Evolutionary conservation across 2,888 invertebrate genomes (phyloP).

Genomic region (Morpho deidamia): DNA sequence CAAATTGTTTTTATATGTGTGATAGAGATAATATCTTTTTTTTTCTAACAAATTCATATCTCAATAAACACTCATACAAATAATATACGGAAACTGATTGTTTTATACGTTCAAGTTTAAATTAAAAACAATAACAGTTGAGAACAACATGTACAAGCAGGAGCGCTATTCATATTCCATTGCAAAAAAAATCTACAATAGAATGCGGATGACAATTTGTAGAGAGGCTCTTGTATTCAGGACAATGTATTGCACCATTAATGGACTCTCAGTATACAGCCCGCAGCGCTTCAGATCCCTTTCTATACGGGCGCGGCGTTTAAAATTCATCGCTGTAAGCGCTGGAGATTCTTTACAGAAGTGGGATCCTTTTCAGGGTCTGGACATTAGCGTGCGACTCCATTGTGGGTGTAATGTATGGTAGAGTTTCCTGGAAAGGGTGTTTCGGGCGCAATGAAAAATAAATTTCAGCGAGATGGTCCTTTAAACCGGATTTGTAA

Average conservation of each 20-base stretch:
- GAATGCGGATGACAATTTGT: constrained; percentile 7
- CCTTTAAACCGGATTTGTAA: background rate
- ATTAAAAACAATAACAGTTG: background rate
- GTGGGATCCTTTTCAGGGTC: background rate
- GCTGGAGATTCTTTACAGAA: background rate
- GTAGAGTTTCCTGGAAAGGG: background rate
- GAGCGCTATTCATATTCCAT: background rate
- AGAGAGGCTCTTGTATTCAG: constrained; percentile 7
- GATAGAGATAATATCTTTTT: too few species aligned
- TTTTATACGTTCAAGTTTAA: background rate
- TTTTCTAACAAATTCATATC: too few species aligned
- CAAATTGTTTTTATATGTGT: too few species aligned
- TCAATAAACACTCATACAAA: too few species aligned
- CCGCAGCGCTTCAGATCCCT: background rate
- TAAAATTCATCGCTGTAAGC: constrained; percentile 4
- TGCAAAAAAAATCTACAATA: background rate
- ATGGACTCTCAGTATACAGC: constrained; percentile 8
- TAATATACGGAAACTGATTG: too few species aligned
- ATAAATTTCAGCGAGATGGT: background rate
- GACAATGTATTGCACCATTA: constrained; percentile 15
- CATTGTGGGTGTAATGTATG: constrained; percentile 1
- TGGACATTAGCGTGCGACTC: background rate
- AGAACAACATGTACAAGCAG: too few species aligned
- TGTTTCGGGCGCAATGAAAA: background rate
- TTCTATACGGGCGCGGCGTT: constrained; percentile 1